A percentile compares a stretch with the other conserved stretches of the same genome.
Evolutionary conservation across 2,113 vertebrate species (phyloP).

Genomic region (Hemiprocne comata): DNA sequence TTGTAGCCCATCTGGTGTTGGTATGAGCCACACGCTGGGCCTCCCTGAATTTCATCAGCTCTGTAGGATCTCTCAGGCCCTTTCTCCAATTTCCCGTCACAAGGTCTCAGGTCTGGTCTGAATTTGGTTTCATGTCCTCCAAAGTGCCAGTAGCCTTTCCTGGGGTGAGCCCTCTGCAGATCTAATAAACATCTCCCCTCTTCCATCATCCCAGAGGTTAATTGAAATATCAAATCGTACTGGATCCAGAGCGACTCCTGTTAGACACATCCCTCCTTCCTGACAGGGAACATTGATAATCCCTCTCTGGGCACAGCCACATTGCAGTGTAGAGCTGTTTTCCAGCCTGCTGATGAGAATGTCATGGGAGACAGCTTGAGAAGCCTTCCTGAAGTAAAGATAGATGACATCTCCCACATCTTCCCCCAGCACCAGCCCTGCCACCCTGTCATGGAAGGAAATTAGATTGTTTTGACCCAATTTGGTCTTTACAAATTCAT

Average conservation of each 20-base stretch:
- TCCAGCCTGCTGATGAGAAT: not conserved
- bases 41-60: not conserved
- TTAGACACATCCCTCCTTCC: not conserved
- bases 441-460: not conserved
- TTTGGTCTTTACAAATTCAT: not conserved
- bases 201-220: constrained; percentile 3
- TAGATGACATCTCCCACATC: not conserved
- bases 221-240: constrained; percentile 10
- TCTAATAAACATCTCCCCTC: constrained; percentile 9
- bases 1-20: constrained; percentile 55
- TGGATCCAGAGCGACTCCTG: not conserved
- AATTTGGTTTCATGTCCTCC: not conserved
- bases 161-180: not conserved
- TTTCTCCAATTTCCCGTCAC: not conserved
- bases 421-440: not conserved
- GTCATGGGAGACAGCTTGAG: not conserved
- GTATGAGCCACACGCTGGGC: not conserved
- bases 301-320: not conserved
- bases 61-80: not conserved
- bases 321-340: not conserved
- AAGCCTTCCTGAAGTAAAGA: constrained; percentile 4
- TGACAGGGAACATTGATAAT: not conserved
- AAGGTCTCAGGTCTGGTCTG: not conserved
- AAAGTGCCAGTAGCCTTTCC: not conserved
- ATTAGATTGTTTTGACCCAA: constrained; percentile 46